These are phyloP conservation scores for Uromys caudimaculatus DNA, from an alignment of 2,797 vertebrate genomes.

Conservation along the genomic window DNA sequence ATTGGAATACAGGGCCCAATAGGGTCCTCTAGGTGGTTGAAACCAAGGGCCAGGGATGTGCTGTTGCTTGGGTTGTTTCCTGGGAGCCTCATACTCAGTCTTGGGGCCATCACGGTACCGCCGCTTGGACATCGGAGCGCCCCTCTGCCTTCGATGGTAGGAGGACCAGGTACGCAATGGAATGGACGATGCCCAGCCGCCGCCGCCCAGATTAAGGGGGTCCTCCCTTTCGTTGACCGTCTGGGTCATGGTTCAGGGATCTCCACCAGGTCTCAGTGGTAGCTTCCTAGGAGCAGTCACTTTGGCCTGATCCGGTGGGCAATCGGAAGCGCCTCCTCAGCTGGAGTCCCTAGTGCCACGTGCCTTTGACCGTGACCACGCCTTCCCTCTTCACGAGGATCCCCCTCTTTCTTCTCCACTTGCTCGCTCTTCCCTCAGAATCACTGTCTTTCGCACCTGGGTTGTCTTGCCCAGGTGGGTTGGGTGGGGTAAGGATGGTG, in stretches of 20 bases:
- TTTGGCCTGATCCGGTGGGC: background rate
- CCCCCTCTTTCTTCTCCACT: background rate
- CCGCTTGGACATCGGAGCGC: background rate
- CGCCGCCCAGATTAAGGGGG: constrained; percentile 54
- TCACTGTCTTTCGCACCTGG: constrained; percentile 58
- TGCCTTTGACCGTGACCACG: background rate
- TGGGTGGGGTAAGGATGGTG: constrained; percentile 60
- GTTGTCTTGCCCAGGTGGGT: constrained; percentile 52
- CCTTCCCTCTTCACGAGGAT: background rate
- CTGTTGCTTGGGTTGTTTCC: constrained; percentile 54
- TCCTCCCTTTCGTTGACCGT: constrained; percentile 46
- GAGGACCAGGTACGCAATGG: constrained; percentile 22
- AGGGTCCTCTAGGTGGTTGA: constrained; percentile 37
- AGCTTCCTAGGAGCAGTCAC: background rate
- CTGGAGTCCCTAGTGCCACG: background rate
- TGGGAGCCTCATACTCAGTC: background rate
- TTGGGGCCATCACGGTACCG: background rate
- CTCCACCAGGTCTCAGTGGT: background rate
- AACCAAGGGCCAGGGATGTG: constrained; percentile 36
- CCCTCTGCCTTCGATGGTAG: constrained; percentile 48
- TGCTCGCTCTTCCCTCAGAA: background rate
- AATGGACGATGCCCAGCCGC: constrained; percentile 39
- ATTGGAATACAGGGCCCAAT: constrained; percentile 1
- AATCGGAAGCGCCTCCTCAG: background rate
- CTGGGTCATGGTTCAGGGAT: constrained; percentile 62